Conservation (phyloP, 2,113 vertebrate genomes). For the Colaptes auratus region DNA sequence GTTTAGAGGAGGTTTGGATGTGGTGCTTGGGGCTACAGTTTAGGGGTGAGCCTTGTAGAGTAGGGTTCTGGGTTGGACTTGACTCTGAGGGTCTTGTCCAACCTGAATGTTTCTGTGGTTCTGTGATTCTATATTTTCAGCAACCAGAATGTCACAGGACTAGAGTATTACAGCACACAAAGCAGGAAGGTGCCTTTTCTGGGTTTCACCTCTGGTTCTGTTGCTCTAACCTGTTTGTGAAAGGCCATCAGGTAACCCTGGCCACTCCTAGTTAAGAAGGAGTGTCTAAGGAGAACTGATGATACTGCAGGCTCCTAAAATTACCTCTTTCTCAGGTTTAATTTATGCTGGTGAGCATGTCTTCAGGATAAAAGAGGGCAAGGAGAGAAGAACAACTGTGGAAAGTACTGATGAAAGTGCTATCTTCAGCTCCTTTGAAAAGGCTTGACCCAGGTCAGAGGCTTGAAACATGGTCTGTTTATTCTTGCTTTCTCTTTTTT, state of each 20-base stretch:
- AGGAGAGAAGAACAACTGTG: neutral
- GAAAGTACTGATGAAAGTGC: neutral
- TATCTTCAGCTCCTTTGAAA: neutral
- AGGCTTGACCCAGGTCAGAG: neutral
- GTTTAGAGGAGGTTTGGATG: no score
- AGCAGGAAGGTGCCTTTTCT: neutral
- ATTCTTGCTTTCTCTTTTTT: neutral
- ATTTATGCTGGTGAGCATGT: neutral
- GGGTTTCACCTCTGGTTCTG: neutral
- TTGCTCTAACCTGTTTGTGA: neutral
- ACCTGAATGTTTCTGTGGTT: no score
- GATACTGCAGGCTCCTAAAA: neutral
- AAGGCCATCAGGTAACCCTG: neutral
- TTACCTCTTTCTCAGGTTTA: neutral
- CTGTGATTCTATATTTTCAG: neutral
- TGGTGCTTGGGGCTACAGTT: no score
- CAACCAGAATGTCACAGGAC: neutral
- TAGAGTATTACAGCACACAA: neutral
- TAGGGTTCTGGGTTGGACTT: no score
- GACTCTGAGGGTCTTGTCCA: no score
- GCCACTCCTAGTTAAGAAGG: neutral
- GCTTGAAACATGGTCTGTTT: neutral
- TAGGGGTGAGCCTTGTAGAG: no score
- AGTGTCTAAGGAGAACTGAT: neutral
- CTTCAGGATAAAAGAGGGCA: neutral